These are phyloP conservation scores for Tortrix viridana DNA, from an alignment of 2,888 invertebrate genomes.

Conservation along the genomic window DNA sequence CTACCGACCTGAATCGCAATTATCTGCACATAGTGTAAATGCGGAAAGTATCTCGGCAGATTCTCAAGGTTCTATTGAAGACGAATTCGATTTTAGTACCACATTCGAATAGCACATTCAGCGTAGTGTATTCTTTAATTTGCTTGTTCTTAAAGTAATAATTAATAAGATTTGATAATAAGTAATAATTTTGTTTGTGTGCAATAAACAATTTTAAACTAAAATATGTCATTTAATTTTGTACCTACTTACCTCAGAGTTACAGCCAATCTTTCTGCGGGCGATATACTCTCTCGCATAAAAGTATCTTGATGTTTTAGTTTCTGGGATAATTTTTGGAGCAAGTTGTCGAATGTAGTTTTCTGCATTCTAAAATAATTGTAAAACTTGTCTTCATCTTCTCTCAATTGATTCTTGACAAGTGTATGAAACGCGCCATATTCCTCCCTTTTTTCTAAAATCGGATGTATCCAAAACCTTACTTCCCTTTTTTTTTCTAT, in stretches of 20 bases:
- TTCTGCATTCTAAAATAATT: conserved; percentile 42
- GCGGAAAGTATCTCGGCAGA: conserved; percentile 45
- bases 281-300: conserved; percentile 43
- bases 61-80: conserved; percentile 44
- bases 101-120: conserved; percentile 44
- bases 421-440: conserved; percentile 42
- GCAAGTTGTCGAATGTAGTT: conserved; percentile 41
- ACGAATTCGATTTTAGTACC: conserved; percentile 46
- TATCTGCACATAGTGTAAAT: conserved; percentile 44
- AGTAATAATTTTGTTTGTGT: conserved; percentile 43
- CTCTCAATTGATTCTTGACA: conserved; percentile 40
- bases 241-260: conserved; percentile 44
- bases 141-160: conserved; percentile 43
- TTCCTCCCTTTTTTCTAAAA: conserved; percentile 43
- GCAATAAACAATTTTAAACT: conserved; percentile 43
- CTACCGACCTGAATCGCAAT: conserved; percentile 44
- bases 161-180: conserved; percentile 42
- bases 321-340: conserved; percentile 41
- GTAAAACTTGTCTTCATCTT: conserved; percentile 41
- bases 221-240: conserved; percentile 44
- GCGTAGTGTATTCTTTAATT: conserved; percentile 42
- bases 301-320: conserved; percentile 42
- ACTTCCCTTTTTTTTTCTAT: conserved; percentile 28
- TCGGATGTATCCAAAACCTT: conserved; percentile 43
- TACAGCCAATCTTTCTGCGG: conserved; percentile 45